Evolutionary conservation across 2,113 vertebrate genomes (phyloP), one percentile per base, ranked within the genome.

Genomic region (Tenrec ecaudatus): DNA sequence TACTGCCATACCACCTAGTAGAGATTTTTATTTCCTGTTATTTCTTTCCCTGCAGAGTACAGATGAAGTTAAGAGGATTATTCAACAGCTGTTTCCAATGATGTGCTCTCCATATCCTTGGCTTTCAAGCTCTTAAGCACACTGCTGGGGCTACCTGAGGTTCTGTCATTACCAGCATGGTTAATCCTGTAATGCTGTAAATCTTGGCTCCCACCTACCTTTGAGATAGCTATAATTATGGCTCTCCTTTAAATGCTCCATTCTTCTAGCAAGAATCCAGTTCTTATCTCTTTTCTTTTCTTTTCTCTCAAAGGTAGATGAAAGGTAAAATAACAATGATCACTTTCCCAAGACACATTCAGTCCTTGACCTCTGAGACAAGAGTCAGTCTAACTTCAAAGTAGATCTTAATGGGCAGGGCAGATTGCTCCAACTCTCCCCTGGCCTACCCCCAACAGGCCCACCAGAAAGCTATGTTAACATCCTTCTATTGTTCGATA

Each of bases 161-260:
- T 95, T 93, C 93, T 84, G 25, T 86, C 96, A 83, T 92, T 93
- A 78, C 82, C 89, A 94, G 91, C 91, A 75, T 22, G 25, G 80
- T 92, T 97, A 96, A 97, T 96, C 96, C 92, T 19, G 40, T 57
- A n/a, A 73, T 95, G 96, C 91, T 91, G 80, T 62, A 38, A 96
- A 93, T 95, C 84, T 81, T 3, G 88, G 93, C 92, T 97, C 90
- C 95, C 58, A 53, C 87, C 90, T 89, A 80, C 96, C 96, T 95
- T 97, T 95, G 97, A 97, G 96, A 97, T 27, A 90, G 80, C 92
- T 96, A 91, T 93, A 96, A 98, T 97, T 96, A 97, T 57, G 71
- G 79, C 88, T 95, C 84, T 82, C 94, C 93, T 86, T 91, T 89
- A 95, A 97, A 97, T 93, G 82, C 8, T 87, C 94, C 91, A 90